A percentile compares a stretch with the other conserved stretches of the same genome.
Conservation (phyloP, 37 sponge, comb jelly and placozoan genomes). For the Haliclona indistincta region DNA sequence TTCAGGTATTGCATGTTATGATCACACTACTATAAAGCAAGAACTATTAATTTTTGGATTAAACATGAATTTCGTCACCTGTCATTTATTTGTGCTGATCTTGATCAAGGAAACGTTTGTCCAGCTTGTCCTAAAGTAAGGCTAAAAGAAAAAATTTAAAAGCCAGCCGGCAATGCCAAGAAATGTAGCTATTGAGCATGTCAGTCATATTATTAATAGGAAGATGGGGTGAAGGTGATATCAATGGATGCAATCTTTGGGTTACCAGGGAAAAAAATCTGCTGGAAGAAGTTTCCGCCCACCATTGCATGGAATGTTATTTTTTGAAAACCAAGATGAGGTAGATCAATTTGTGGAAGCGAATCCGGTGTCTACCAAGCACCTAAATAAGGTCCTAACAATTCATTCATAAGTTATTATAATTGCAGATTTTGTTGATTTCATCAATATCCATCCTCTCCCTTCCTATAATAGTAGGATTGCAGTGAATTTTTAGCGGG, state of each 20-base stretch:
- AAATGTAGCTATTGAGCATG: no score
- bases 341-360: slow-evolving; percentile 3
- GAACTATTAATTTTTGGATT: no score
- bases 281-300: not conserved
- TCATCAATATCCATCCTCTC: not conserved
- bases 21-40: not conserved
- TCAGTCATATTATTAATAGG: no score
- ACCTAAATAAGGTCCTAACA: no score
- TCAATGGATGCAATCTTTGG: slow-evolving; percentile 12
- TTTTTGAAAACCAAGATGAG: not conserved
- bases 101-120: slow-evolving; percentile 21
- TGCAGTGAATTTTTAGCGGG: slow-evolving; percentile 4
- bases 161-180: no score
- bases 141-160: no score
- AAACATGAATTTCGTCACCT: slow-evolving; percentile 6
- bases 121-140: slow-evolving; percentile 8
- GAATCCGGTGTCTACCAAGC: no score
- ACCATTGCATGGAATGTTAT: not conserved
- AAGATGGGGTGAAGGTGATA: no score
- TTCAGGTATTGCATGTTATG: not conserved
- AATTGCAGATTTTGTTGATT: not conserved
- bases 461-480: not conserved
- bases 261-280: not conserved
- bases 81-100: not conserved
- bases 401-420: not conserved